These are phyloP conservation scores for Copidosoma aretas DNA, from an alignment of 2,888 invertebrate species.

Conservation along the genomic window DNA sequence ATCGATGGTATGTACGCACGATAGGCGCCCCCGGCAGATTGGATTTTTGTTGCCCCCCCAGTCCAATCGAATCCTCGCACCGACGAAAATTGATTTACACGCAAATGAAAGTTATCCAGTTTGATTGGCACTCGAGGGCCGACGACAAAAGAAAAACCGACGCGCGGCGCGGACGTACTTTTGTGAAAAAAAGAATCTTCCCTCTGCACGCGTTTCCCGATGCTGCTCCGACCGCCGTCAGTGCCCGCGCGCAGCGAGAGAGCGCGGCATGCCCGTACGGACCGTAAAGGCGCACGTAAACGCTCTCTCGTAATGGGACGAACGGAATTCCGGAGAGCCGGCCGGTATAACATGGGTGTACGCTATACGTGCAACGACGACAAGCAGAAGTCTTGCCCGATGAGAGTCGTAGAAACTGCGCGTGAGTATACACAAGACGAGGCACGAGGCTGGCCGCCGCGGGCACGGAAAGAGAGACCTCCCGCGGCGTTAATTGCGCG, in stretches of 20 bases:
- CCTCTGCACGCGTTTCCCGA: neutral
- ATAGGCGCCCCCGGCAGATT: too few species aligned
- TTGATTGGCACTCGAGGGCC: neutral
- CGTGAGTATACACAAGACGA: slow-evolving; percentile 2
- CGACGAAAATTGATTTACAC: neutral
- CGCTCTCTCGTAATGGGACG: neutral
- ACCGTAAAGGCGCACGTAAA: neutral
- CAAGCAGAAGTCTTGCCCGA: too few species aligned
- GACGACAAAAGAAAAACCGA: neutral
- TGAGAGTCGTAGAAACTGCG: slow-evolving; percentile 1
- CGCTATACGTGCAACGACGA: neutral
- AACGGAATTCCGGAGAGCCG: neutral
- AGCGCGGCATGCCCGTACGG: neutral
- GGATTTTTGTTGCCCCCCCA: too few species aligned
- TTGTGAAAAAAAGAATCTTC: neutral
- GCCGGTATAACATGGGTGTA: slow-evolving; percentile 1
- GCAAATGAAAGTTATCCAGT: neutral
- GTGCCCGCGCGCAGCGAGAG: neutral
- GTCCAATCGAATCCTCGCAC: neutral
- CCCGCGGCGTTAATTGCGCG: slow-evolving; percentile 21
- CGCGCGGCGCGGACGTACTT: neutral
- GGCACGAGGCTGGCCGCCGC: too few species aligned
- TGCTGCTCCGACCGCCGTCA: too few species aligned
- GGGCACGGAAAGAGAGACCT: neutral
- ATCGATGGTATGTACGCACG: too few species aligned